Percentiles rank a stretch among this genome's conserved stretches.
These are phyloP conservation scores for Aproaerema taeniolella DNA, from an alignment of 2,888 invertebrate species.

Conservation along the genomic window DNA sequence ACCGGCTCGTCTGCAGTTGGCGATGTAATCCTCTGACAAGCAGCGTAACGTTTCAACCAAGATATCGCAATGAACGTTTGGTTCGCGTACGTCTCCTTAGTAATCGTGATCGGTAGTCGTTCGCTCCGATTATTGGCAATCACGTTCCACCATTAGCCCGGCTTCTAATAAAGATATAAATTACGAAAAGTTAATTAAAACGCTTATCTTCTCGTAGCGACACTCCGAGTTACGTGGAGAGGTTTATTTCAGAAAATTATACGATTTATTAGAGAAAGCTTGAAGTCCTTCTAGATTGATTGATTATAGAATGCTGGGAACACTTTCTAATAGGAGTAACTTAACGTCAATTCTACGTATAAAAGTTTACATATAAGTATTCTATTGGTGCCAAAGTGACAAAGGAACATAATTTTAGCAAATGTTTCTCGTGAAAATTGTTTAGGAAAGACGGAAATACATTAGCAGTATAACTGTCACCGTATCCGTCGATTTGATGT, in stretches of 20 bases:
- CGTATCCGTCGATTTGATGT: conserved; percentile 41
- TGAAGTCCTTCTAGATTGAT: conserved; percentile 17
- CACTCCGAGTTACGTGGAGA: conserved; percentile 34
- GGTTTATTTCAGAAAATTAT: conserved; percentile 52
- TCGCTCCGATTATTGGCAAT: conserved; percentile 50
- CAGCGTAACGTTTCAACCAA: conserved; percentile 35
- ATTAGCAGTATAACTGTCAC: conserved; percentile 48
- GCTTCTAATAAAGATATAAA: conserved; percentile 71
- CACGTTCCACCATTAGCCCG: conserved; percentile 51
- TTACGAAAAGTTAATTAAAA: conserved; percentile 73
- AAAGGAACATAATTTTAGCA: too few species aligned
- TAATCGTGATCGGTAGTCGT: conserved; percentile 49
- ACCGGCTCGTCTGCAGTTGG: conserved; percentile 23
- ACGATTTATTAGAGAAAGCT: conserved; percentile 57
- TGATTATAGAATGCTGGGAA: too few species aligned
- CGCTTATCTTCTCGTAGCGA: conserved; percentile 49
- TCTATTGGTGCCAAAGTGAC: too few species aligned
- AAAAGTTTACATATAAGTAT: too few species aligned
- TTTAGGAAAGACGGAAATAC: conserved; percentile 40
- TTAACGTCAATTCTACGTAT: too few species aligned
- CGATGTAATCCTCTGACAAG: conserved; percentile 32
- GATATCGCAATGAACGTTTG: conserved; percentile 38
- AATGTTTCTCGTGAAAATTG: too few species aligned
- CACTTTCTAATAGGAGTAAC: too few species aligned
- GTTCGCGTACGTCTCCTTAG: conserved; percentile 25